Percentiles rank a stretch among this genome's conserved stretches.
These are phyloP conservation scores for Apis cerana DNA, from an alignment of 1,140 invertebrate genomes.

Conservation along the genomic window DNA sequence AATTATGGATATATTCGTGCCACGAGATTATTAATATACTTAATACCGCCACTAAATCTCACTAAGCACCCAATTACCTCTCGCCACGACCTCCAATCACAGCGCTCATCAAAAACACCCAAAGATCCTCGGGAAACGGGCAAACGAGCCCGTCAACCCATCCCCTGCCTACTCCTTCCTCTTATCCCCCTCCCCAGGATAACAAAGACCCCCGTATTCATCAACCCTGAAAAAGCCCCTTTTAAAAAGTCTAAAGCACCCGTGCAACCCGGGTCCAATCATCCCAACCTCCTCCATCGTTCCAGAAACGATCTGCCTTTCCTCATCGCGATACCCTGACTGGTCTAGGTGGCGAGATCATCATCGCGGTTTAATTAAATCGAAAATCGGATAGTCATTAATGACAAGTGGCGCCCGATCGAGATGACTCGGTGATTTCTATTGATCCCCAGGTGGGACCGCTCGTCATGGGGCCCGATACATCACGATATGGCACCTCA, in stretches of 20 bases:
- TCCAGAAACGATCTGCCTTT: conserved; percentile 3
- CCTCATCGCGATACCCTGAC: background rate
- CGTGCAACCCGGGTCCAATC: background rate
- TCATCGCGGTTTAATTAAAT: conserved; percentile 79
- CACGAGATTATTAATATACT: background rate
- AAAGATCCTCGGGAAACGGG: background rate
- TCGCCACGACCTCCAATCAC: background rate
- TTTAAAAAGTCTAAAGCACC: background rate
- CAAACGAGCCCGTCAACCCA: conserved; percentile 7
- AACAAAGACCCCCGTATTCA: background rate
- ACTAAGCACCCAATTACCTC: background rate
- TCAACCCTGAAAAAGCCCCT: background rate
- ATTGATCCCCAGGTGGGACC: conserved; percentile 73
- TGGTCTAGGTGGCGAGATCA: conserved; percentile 70
- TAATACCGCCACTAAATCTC: too few relatives aligned
- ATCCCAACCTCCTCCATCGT: background rate
- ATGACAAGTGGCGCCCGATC: conserved; percentile 80
- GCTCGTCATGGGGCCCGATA: conserved; percentile 34
- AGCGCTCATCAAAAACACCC: background rate
- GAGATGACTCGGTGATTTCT: conserved; percentile 78
- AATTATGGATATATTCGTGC: background rate
- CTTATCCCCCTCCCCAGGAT: too few relatives aligned
- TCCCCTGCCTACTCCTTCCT: background rate
- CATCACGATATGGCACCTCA: conserved; percentile 51
- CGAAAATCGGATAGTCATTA: conserved; percentile 78